These are phyloP conservation scores for Thereuonema tuberculata DNA, from an alignment of 1,140 invertebrate species.

Conservation along the genomic window DNA sequence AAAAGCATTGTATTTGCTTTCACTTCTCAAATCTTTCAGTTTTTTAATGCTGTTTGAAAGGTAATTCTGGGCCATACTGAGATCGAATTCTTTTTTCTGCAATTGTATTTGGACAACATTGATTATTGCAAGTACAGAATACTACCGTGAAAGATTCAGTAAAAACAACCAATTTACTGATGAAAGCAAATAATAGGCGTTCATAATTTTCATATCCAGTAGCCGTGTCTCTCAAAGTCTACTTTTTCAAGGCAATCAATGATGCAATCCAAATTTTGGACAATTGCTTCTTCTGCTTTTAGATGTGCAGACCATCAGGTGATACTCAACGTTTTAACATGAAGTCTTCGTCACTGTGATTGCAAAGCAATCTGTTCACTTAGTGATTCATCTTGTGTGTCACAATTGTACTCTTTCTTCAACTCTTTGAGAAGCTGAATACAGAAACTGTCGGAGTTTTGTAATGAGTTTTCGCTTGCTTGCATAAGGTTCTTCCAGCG, in stretches of 20 bases:
- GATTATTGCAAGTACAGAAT: neutral
- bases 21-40: neutral
- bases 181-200: neutral
- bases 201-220: neutral
- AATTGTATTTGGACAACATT: neutral
- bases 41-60: neutral
- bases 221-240: neutral
- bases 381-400: neutral
- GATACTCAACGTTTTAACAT: too few species aligned
- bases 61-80: neutral
- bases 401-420: neutral
- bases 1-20: neutral
- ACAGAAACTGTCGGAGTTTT: neutral
- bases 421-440: neutral
- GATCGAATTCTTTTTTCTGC: neutral
- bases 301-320: neutral
- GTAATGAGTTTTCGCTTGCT: neutral
- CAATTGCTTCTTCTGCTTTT: neutral
- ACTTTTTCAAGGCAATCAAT: neutral
- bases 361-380: too few species aligned
- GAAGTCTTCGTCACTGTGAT: neutral
- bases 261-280: neutral
- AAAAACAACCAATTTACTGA: neutral
- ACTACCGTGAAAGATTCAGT: neutral
- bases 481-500: neutral